phyloP scores from a whole-genome alignment of 1,140 invertebrate species.

The Aphelinus certus region DNA sequence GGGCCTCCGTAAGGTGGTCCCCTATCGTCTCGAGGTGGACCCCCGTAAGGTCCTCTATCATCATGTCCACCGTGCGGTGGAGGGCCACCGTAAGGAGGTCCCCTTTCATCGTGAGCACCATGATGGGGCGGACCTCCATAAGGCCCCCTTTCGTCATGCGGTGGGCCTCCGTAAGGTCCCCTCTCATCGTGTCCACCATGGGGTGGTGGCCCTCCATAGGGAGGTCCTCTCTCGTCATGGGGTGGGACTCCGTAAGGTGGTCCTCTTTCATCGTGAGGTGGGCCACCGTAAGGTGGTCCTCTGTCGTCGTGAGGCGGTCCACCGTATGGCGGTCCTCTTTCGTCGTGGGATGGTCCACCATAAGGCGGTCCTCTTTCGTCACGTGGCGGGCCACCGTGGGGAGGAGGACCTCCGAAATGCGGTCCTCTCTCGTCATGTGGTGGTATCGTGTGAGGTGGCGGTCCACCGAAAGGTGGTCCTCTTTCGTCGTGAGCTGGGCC shows the following conservation, averaged over 20 bases:
- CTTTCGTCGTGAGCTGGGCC: conserved; percentile 8
- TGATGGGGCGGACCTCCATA: neutral
- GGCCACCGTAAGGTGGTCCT: conserved; percentile 9
- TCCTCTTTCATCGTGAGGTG: neutral
- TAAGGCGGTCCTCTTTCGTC: conserved; percentile 6
- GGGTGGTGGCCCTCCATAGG: conserved; percentile 11
- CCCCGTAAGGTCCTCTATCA: neutral
- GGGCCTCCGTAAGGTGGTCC: neutral
- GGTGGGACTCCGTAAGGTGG: neutral
- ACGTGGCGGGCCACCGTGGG: neutral
- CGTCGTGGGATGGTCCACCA: neutral
- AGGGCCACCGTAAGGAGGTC: neutral
- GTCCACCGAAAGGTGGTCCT: neutral
- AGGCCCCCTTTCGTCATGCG: neutral
- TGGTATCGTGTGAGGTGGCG: neutral
- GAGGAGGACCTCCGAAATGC: conserved; percentile 8
- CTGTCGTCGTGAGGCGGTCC: conserved; percentile 5
- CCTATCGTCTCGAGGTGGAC: neutral
- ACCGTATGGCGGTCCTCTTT: neutral
- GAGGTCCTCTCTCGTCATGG: neutral
- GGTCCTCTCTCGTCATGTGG: conserved; percentile 8
- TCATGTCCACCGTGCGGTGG: neutral
- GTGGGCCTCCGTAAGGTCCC: neutral
- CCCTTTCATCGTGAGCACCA: neutral
- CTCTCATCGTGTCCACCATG: neutral